These are phyloP conservation scores for Coronaproctus castanopsis DNA, from an alignment of 2,888 invertebrate species.

Conservation along the genomic window DNA sequence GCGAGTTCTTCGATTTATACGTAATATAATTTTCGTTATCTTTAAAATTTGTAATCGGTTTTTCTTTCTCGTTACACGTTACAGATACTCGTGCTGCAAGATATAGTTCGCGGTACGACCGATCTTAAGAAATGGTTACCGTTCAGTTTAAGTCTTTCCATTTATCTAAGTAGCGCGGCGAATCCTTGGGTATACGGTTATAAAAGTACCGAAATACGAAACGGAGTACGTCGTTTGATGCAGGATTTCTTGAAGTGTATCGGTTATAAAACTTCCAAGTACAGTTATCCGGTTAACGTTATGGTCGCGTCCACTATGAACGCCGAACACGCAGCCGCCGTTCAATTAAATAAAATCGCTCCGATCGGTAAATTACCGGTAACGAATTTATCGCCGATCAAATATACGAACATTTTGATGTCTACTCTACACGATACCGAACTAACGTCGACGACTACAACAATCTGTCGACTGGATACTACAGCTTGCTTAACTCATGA, in stretches of 20 bases:
- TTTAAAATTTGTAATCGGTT: too few species aligned
- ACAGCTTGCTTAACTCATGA: not conserved
- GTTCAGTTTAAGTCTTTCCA: conserved; percentile 36
- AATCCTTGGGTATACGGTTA: conserved; percentile 47
- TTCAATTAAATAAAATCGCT: not conserved
- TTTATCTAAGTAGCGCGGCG: conserved; percentile 35
- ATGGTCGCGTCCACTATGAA: not conserved
- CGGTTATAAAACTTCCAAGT: conserved; percentile 20
- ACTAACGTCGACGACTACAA: not conserved
- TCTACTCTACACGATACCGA: not conserved
- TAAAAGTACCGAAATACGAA: conserved; percentile 37
- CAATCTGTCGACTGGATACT: not conserved
- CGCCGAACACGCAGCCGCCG: not conserved
- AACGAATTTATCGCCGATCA: not conserved
- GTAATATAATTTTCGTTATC: too few species aligned
- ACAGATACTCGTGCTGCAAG: not conserved
- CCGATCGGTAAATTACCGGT: not conserved
- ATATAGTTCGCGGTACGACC: not conserved
- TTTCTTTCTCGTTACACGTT: too few species aligned
- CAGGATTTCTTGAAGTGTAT: conserved; percentile 29
- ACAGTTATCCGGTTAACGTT: conserved; percentile 13
- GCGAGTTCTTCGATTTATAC: too few species aligned
- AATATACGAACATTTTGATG: not conserved
- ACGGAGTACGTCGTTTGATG: conserved; percentile 34
- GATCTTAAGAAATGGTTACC: conserved; percentile 27